A percentile compares a stretch with the other conserved stretches of the same genome.
phyloP scores from a whole-genome alignment of 2,888 invertebrate species.

The Sycophila texana region DNA sequence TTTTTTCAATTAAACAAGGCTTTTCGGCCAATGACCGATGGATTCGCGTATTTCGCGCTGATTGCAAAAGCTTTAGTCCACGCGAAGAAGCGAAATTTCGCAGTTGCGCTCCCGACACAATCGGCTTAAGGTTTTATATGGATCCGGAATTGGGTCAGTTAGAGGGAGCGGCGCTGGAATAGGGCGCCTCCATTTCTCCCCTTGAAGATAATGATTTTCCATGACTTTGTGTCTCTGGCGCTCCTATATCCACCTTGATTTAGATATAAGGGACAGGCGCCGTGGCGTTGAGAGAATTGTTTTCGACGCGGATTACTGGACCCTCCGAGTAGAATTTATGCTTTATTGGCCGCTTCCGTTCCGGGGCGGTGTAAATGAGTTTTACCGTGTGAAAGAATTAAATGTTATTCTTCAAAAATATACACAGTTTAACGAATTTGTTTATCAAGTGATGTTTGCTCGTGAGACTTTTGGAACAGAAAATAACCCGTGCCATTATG shows the following conservation, averaged over 20 bases:
- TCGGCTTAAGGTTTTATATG: constrained; percentile 47
- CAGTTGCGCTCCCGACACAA: constrained; percentile 3
- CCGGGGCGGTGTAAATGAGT: background rate
- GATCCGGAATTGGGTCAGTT: constrained; percentile 36
- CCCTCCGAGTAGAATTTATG: background rate
- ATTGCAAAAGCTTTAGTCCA: background rate
- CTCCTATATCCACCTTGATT: constrained; percentile 53
- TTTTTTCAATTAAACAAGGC: constrained; percentile 35
- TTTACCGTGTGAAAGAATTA: too few relatives aligned
- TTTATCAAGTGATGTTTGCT: too few relatives aligned
- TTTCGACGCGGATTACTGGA: background rate
- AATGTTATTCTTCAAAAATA: too few relatives aligned
- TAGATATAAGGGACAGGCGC: background rate
- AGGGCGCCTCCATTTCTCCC: too few relatives aligned
- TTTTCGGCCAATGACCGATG: constrained; percentile 12
- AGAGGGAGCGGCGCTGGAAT: background rate
- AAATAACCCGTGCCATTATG: too few relatives aligned
- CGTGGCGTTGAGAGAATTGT: background rate
- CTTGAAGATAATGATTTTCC: constrained; percentile 38
- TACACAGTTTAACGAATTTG: too few relatives aligned
- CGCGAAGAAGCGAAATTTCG: constrained; percentile 28
- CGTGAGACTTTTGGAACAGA: too few relatives aligned
- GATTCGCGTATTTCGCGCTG: background rate
- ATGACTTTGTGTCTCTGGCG: constrained; percentile 26
- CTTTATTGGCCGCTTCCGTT: background rate